These are phyloP conservation scores for Rhynchopsitta pachyrhyncha DNA, from an alignment of 2,113 vertebrate genomes.

Conservation along the genomic window DNA sequence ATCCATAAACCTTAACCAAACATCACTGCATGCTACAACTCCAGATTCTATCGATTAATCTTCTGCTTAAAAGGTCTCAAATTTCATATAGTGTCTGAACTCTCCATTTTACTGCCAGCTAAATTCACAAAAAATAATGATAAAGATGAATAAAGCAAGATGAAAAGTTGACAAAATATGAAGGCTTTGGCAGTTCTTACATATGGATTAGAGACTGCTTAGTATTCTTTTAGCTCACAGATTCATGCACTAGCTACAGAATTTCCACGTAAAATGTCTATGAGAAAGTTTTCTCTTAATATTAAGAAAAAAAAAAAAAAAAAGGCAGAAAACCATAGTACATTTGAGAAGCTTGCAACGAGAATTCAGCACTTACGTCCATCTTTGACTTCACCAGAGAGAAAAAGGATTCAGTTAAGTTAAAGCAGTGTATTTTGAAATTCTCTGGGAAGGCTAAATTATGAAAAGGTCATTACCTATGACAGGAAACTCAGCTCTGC, in stretches of 20 bases:
- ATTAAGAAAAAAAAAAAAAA: background rate
- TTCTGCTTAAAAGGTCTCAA: background rate
- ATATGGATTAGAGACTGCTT: background rate
- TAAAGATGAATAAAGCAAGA: background rate
- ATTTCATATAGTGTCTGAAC: background rate
- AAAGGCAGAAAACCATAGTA: background rate
- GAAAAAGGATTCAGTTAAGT: slow-evolving; percentile 12
- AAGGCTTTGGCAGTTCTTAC: background rate
- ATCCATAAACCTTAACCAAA: background rate
- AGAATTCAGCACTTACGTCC: background rate
- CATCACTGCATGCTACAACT: background rate
- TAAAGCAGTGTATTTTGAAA: slow-evolving; percentile 33
- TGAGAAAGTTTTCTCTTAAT: background rate
- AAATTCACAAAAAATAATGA: background rate
- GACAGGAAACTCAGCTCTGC: background rate
- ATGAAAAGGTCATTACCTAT: background rate
- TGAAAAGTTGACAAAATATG: background rate
- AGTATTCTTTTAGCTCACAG: background rate
- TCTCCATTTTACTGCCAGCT: background rate
- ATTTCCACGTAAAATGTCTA: background rate
- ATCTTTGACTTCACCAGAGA: background rate
- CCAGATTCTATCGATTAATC: background rate
- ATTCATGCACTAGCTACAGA: background rate
- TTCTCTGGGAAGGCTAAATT: slow-evolving; percentile 34
- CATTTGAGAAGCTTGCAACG: background rate